A percentile compares a stretch with the other conserved stretches of the same genome.
Evolutionary conservation across 1,140 invertebrate genomes (phyloP).

Genomic region (Meloidogyne floridensis): DNA sequence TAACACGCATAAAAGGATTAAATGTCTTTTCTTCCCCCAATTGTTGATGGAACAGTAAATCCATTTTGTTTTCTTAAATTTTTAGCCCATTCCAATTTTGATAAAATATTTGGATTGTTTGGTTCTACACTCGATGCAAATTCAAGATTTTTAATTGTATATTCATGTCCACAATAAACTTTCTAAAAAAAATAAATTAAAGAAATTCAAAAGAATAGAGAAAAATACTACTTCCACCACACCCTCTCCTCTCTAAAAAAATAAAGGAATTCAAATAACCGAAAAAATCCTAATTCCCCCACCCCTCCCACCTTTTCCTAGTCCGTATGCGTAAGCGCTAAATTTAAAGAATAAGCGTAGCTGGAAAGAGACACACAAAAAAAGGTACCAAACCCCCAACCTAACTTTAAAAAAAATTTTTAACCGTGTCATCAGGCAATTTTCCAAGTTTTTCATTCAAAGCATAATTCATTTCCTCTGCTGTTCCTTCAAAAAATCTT

Average conservation of each 20-base stretch:
- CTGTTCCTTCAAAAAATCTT: constrained; percentile 93
- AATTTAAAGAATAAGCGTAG: no score
- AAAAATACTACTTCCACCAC: no score
- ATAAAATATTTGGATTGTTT: constrained; percentile 74
- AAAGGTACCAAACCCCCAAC: no score
- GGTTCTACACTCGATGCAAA: constrained; percentile 86
- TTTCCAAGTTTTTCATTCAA: constrained; percentile 77
- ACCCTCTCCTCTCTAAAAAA: no score
- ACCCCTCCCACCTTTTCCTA: no score
- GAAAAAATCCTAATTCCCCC: no score
- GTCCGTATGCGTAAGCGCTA: no score
- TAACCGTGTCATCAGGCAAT: constrained; percentile 78
- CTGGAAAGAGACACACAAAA: no score
- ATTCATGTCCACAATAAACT: constrained; percentile 97
- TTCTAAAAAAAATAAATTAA: constrained; percentile 69
- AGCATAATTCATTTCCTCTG: constrained; percentile 86
- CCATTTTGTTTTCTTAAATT: constrained; percentile 71
- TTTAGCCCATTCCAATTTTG: constrained; percentile 76
- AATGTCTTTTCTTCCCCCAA: constrained; percentile 82
- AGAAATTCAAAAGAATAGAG: no score
- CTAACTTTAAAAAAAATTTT: background rate
- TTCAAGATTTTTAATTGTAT: constrained; percentile 84
- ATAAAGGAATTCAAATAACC: no score
- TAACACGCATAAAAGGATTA: constrained; percentile 93
- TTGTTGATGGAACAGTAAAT: constrained; percentile 88